Base-by-base conservation (phyloP, 2,888 invertebrate genomes). In the Andrena chrysosceles region DNA sequence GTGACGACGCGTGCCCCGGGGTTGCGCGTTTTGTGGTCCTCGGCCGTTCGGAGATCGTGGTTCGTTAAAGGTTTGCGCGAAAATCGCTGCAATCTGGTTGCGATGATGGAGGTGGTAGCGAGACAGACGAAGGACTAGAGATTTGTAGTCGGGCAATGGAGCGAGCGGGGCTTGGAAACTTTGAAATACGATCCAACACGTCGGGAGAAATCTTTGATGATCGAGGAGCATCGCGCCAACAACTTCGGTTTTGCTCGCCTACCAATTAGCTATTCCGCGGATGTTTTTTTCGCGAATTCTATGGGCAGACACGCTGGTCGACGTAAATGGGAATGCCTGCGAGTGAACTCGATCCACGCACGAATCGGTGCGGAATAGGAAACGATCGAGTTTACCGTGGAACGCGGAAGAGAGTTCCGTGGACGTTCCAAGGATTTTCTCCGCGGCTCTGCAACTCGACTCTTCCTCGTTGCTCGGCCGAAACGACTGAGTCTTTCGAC, bases 1-100 rank as follows among this genome's bases (percentile, higher is more conserved):
- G 93, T 91, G 93, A 90, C 90, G 91, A 90, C 93, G 91, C 93
- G 93, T 93, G 93, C 72, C 79, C 76, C 83, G 83, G 60, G 73
- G 76, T 69, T 80, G 60, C 54, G 10, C 83, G 26, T 73, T 81
- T 70, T 48, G 70, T 64, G 74, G 68, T 59, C 59, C 64, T 26
- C 52, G 42, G 16, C 13, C 69, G 80, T 60, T 70, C 35, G 31
- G 54, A 8, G 66, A 26, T 64, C 72, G 29, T 5, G 33, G 20
- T 7, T 62, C 35, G 20, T 54, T 23, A 29, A 33, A 20, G 4
- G 42, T 69, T 42, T 10, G 10, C 10, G 23, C 20, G 54, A 20
- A 54, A 54, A 54, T 42, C 42, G 42, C 42, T 16, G 42, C 42
- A 16, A 42, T 42, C 42, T 42, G 42, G 42, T 5, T 16, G 42